Base-by-base conservation (phyloP, 2,797 vertebrate species). In the Diglossa cyanea region DNA sequence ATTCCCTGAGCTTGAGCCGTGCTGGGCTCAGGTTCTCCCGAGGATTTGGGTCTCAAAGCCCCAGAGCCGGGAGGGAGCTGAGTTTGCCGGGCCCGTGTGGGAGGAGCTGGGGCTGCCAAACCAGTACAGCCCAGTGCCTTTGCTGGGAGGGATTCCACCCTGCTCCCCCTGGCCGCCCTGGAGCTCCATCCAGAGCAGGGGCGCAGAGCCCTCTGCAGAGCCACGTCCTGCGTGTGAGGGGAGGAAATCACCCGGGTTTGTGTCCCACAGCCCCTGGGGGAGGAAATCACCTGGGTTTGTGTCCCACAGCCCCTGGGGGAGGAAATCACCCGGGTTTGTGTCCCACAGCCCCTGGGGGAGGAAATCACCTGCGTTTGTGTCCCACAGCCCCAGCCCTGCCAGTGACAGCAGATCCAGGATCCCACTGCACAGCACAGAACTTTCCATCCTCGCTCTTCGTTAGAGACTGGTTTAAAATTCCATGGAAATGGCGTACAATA, bases 71-170 rank as follows among this genome's bases (percentile, higher is more conserved):
- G 12, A 31, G 30, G 51, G 12, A 54, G 53, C 51, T 20, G 53
- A 7, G 8, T n/a, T 9, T 20, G 51, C 51, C 18, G 12, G 1
- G 8, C 80, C 79, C 13, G 51, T 1, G 66, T 8, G 8, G 83
- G 91, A 90, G 67, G 17, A 37, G 68, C 25, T 11, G 3, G 68
- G 60, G 92, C 89, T 61, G 93, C 3, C 80, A 26, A 5, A 92
- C 68, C 95, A 58, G 95, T 9, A 3, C 0, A 5, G 89, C 83
- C 8, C 23, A 0, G 71, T 7, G 91, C 45, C n/a, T 26, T 19
- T 42, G 67, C 70, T 8, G 13, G 13, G 54, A 3, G 57, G 58
- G n/a, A n/a, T 0, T 4, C 7, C 10, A 26, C 4, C 24, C 88
- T 1, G 65, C 74, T 54, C 44, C 90, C 6, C 26, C 30, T 5